Evolutionary conservation across 2,797 vertebrate genomes (phyloP).

Genomic region (Mus spretus): DNA sequence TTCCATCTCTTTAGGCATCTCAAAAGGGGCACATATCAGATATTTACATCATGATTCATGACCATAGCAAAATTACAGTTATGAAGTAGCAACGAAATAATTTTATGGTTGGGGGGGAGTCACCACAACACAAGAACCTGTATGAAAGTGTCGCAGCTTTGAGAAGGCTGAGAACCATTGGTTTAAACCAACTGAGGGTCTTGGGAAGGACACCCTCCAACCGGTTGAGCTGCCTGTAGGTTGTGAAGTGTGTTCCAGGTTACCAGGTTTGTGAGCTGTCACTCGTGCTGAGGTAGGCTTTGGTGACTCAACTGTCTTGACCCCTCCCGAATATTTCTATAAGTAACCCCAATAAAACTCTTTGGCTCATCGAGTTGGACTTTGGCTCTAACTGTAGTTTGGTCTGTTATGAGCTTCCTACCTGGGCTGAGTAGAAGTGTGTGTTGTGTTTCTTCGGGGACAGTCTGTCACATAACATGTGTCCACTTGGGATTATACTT

Average conservation of each 20-base stretch:
- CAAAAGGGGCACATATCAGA: background rate
- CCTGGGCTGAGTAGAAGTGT: background rate
- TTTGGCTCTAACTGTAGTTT: background rate
- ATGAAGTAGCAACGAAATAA: background rate
- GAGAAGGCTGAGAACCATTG: background rate
- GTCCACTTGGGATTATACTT: background rate
- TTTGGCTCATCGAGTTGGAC: background rate
- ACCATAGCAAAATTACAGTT: background rate
- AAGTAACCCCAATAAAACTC: background rate
- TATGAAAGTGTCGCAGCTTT: background rate
- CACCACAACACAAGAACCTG: background rate
- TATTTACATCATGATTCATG: background rate
- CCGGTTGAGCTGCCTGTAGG: background rate
- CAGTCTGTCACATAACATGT: background rate
- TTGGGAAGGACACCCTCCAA: background rate
- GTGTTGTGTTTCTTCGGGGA: background rate
- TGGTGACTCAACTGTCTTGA: background rate
- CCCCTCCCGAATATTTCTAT: background rate
- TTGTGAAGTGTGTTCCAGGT: background rate
- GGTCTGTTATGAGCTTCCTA: background rate
- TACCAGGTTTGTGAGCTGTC: background rate
- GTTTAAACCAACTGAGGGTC: background rate
- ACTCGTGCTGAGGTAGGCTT: background rate
- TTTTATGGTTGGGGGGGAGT: background rate
- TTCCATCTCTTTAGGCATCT: background rate